A percentile compares a stretch with the other conserved stretches of the same genome.
These are phyloP conservation scores for Agrotis ipsilon DNA, from an alignment of 2,888 invertebrate species.

Conservation along the genomic window DNA sequence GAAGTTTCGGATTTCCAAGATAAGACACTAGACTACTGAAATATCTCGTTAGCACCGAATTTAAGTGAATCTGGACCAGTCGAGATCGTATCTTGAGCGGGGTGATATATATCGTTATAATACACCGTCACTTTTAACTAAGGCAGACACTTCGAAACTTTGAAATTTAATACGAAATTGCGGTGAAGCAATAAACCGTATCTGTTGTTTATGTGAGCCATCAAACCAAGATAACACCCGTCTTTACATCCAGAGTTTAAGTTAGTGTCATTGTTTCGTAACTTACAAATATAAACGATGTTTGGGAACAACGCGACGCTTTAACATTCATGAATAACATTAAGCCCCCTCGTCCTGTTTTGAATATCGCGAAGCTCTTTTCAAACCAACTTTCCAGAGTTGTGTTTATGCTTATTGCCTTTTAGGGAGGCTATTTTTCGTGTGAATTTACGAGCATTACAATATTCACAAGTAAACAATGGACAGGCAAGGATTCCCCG, in stretches of 20 bases:
- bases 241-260: constrained; percentile 87
- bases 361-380: constrained; percentile 78
- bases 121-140: constrained; percentile 75
- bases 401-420: constrained; percentile 84
- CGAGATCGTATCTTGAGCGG: constrained; percentile 73
- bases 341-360: constrained; percentile 83
- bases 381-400: constrained; percentile 77
- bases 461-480: constrained; percentile 79
- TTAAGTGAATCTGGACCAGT: constrained; percentile 79
- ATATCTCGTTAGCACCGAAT: constrained; percentile 78
- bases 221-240: constrained; percentile 86
- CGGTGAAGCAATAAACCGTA: constrained; percentile 81
- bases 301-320: constrained; percentile 85
- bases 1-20: constrained; percentile 74
- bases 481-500: constrained; percentile 68
- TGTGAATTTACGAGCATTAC: constrained; percentile 72
- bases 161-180: constrained; percentile 82
- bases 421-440: constrained; percentile 75
- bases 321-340: constrained; percentile 90
- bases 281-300: constrained; percentile 88
- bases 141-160: constrained; percentile 78
- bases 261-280: constrained; percentile 89
- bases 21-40: constrained; percentile 69
- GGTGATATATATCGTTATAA: constrained; percentile 77
- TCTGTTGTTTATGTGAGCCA: constrained; percentile 85